Conservation (phyloP, 2,888 invertebrate species). For the Cenopis cana region DNA sequence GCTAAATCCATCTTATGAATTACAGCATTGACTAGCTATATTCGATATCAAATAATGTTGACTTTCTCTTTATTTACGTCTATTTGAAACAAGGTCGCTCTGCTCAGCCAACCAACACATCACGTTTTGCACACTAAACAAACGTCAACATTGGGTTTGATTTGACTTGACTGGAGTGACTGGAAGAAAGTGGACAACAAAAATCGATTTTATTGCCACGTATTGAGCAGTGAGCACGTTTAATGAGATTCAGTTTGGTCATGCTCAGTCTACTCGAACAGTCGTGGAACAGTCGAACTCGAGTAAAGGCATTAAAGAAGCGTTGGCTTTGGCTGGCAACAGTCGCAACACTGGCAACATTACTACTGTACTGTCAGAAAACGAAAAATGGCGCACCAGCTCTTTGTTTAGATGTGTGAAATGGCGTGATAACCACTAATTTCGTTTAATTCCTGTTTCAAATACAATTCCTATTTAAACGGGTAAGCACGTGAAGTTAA, state of each 20-base stretch:
- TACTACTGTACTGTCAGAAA: conserved; percentile 36
- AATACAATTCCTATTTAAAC: conserved; percentile 8
- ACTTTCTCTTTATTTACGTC: conserved; percentile 48
- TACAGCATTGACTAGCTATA: neutral
- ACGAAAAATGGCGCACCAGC: conserved; percentile 38
- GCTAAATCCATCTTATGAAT: conserved; percentile 92
- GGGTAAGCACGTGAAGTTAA: conserved; percentile 22
- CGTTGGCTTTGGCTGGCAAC: conserved; percentile 27
- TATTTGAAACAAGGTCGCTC: conserved; percentile 57
- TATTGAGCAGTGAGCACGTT: conserved; percentile 37
- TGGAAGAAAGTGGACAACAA: too few relatives aligned
- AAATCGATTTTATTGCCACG: conserved; percentile 25
- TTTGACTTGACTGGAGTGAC: too few relatives aligned
- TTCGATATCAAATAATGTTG: conserved; percentile 5
- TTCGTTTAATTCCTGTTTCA: neutral
- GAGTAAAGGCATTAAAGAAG: neutral
- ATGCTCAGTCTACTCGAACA: neutral
- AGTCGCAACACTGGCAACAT: too few relatives aligned
- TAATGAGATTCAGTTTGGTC: neutral
- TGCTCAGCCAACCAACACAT: conserved; percentile 44
- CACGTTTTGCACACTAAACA: conserved; percentile 17
- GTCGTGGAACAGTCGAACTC: conserved; percentile 20
- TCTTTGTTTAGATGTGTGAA: conserved; percentile 57
- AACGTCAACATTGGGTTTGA: conserved; percentile 12
- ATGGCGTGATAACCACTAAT: conserved; percentile 44